phyloP scores from a whole-genome alignment of 1,140 invertebrate genomes.

The Nasonia longicornis region DNA sequence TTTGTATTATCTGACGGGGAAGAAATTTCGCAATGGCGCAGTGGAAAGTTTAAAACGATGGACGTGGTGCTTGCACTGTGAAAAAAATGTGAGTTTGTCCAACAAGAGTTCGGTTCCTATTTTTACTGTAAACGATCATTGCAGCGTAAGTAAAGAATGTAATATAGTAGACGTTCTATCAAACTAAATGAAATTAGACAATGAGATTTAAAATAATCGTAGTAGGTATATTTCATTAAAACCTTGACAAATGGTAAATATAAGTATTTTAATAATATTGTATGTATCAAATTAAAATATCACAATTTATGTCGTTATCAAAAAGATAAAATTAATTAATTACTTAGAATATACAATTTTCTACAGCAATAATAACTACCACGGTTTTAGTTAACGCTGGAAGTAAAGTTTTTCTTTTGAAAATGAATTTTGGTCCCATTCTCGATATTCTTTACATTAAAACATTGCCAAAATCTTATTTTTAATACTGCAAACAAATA shows the following conservation, averaged over 20 bases:
- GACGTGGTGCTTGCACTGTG: too few relatives aligned
- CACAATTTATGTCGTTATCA: constrained; percentile 44
- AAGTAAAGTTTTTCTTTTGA: constrained; percentile 4
- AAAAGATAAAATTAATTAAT: constrained; percentile 42
- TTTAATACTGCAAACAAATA: constrained; percentile 44
- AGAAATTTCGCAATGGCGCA: too few relatives aligned
- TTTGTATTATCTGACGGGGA: too few relatives aligned
- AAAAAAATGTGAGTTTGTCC: too few relatives aligned
- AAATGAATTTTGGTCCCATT: constrained; percentile 43
- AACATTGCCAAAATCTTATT: constrained; percentile 30
- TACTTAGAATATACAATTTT: constrained; percentile 39
- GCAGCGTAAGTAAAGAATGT: neutral
- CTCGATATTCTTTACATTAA: neutral
- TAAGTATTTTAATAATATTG: constrained; percentile 39
- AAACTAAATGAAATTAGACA: neutral
- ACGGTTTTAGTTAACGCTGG: constrained; percentile 15
- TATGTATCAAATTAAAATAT: constrained; percentile 42
- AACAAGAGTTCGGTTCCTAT: too few relatives aligned
- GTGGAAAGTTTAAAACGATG: too few relatives aligned
- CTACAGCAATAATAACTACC: constrained; percentile 27
- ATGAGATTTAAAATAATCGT: neutral
- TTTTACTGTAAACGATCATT: too few relatives aligned
- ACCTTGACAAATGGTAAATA: constrained; percentile 37
- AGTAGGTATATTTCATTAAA: constrained; percentile 29
- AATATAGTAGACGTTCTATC: neutral